Conservation (phyloP, 1,140 invertebrate species). For the Procambarus virginalis region DNA sequence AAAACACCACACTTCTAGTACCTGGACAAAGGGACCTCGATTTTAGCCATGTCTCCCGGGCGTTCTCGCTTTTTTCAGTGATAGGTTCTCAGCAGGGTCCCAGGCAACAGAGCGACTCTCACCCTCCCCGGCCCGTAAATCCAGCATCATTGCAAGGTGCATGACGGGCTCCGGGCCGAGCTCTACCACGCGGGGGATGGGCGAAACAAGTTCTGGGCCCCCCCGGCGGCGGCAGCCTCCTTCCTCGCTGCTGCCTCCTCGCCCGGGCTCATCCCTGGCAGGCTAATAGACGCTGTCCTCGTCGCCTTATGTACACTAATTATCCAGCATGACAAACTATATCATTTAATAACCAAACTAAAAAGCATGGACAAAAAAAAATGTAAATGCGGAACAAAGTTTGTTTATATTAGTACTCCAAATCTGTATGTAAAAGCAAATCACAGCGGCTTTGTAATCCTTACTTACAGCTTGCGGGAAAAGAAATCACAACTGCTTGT, state of each 20-base stretch:
- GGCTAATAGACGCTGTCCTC: background rate
- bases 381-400: too few relatives aligned
- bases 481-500: too few relatives aligned
- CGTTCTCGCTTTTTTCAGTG: slow-evolving; percentile 45
- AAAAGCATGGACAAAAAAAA: too few relatives aligned
- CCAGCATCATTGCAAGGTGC: slow-evolving; percentile 59
- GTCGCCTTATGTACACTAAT: background rate
- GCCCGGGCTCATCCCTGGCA: background rate
- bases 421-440: too few relatives aligned
- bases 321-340: too few relatives aligned
- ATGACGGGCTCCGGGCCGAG: slow-evolving; percentile 50
- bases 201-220: background rate
- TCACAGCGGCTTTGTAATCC: too few relatives aligned
- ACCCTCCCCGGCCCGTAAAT: slow-evolving; percentile 57
- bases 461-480: too few relatives aligned
- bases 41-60: slow-evolving; percentile 64
- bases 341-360: too few relatives aligned
- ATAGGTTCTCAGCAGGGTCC: too few relatives aligned
- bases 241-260: background rate
- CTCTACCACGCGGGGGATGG: background rate
- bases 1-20: slow-evolving; percentile 61
- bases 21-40: slow-evolving; percentile 59
- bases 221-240: background rate
- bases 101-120: slow-evolving; percentile 38
- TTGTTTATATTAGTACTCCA: too few relatives aligned